Evolutionary conservation across 2,888 invertebrate genomes (phyloP).

Genomic region (Parnassius glacialis): DNA sequence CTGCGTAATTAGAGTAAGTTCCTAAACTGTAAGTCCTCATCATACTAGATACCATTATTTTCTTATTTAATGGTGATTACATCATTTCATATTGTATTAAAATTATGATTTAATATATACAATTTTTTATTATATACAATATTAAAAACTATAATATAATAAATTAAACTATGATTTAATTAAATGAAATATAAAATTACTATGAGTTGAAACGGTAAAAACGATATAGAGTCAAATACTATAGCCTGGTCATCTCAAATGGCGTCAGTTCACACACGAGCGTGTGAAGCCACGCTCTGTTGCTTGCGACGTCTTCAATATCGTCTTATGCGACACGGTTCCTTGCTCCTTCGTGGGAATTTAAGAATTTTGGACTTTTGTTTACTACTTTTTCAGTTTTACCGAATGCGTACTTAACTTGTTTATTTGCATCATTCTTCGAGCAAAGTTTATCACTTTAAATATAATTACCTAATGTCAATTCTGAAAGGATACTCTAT

Average conservation of each 20-base stretch:
- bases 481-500: too few relatives aligned
- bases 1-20: too few relatives aligned
- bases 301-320: constrained; percentile 45
- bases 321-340: constrained; percentile 48
- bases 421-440: too few relatives aligned
- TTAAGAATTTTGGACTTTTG: constrained; percentile 23
- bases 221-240: constrained; percentile 23
- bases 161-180: not conserved
- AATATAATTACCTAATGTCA: too few relatives aligned
- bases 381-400: constrained; percentile 3
- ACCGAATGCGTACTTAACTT: not conserved
- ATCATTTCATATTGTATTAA: not conserved
- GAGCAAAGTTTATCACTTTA: too few relatives aligned
- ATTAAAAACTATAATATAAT: too few relatives aligned
- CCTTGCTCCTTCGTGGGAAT: constrained; percentile 40
- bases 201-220: constrained; percentile 23
- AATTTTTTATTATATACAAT: too few relatives aligned
- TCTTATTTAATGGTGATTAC: too few relatives aligned
- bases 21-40: too few relatives aligned
- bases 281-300: constrained; percentile 45
- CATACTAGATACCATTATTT: too few relatives aligned
- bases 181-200: constrained; percentile 32
- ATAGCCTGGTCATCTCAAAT: constrained; percentile 44
- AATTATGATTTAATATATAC: not conserved
- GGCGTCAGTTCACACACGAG: constrained; percentile 42